Evolutionary conservation across 2,888 invertebrate genomes (phyloP).

Genomic region (Folsomia manolachei): DNA sequence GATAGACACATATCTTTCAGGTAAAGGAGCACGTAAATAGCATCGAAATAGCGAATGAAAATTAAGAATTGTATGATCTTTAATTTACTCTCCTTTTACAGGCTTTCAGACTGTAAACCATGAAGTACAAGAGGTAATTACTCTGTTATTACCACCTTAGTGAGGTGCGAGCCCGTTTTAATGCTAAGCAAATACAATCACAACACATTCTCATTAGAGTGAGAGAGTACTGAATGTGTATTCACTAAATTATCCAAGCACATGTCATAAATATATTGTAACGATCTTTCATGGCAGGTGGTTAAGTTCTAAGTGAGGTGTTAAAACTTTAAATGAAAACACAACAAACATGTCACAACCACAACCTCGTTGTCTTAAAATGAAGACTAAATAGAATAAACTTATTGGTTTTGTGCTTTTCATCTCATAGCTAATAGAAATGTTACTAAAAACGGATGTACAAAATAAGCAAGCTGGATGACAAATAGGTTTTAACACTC

Average conservation of each 20-base stretch:
- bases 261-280: not conserved
- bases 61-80: not conserved
- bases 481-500: too few species aligned
- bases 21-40: too few species aligned
- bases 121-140: not conserved
- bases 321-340: not conserved
- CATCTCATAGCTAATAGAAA: too few species aligned
- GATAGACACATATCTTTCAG: too few species aligned
- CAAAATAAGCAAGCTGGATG: not conserved
- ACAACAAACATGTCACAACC: not conserved
- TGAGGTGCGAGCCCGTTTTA: slow-evolving; percentile 15
- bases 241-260: too few species aligned
- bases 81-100: slow-evolving; percentile 1
- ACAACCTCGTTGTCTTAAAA: not conserved
- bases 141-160: slow-evolving; percentile 24
- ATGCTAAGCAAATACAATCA: not conserved
- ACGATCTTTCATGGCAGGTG: not conserved
- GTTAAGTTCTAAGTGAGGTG: not conserved
- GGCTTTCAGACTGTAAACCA: not conserved
- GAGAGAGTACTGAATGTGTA: not conserved
- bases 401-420: too few species aligned
- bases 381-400: too few species aligned
- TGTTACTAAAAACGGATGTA: not conserved
- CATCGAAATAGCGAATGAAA: too few species aligned
- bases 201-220: slow-evolving; percentile 3